phyloP scores from a whole-genome alignment of 1,140 invertebrate species.

The Scaptomyza pallida region DNA sequence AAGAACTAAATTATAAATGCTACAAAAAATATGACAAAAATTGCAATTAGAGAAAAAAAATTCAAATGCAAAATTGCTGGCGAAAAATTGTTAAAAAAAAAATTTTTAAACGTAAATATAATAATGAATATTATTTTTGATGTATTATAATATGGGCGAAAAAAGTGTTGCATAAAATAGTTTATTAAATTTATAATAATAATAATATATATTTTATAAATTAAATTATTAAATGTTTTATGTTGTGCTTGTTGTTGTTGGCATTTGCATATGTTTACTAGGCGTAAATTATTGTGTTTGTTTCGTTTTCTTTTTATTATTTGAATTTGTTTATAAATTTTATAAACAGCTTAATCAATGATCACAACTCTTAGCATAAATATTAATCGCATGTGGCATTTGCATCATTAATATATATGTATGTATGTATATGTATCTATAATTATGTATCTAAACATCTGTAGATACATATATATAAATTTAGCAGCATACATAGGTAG shows the following conservation, averaged over 20 bases:
- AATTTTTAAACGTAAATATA: constrained; percentile 36
- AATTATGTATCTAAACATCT: constrained; percentile 42
- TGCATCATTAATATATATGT: constrained; percentile 54
- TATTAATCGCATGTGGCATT: constrained; percentile 76
- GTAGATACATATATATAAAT: constrained; percentile 44
- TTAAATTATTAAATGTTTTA: constrained; percentile 46
- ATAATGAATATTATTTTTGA: constrained; percentile 26
- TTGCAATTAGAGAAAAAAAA: constrained; percentile 40
- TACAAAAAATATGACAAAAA: constrained; percentile 69
- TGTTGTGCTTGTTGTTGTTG: constrained; percentile 31
- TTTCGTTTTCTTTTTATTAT: constrained; percentile 41
- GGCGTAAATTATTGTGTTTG: constrained; percentile 46
- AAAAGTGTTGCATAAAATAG: constrained; percentile 58
- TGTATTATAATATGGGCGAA: constrained; percentile 30
- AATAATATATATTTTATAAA: constrained; percentile 30
- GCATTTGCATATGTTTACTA: constrained; percentile 38
- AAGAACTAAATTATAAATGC: constrained; percentile 67
- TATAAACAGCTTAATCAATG: constrained; percentile 83
- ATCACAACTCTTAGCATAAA: constrained; percentile 84
- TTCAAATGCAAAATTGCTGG: constrained; percentile 55
- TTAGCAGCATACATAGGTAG: constrained; percentile 22
- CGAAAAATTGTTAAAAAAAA: constrained; percentile 36
- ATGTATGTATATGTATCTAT: constrained; percentile 26
- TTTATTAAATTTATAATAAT: constrained; percentile 13
- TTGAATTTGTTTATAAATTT: constrained; percentile 50